These are phyloP conservation scores for Halichoerus grypus DNA, from an alignment of 2,113 vertebrate genomes.

Conservation along the genomic window DNA sequence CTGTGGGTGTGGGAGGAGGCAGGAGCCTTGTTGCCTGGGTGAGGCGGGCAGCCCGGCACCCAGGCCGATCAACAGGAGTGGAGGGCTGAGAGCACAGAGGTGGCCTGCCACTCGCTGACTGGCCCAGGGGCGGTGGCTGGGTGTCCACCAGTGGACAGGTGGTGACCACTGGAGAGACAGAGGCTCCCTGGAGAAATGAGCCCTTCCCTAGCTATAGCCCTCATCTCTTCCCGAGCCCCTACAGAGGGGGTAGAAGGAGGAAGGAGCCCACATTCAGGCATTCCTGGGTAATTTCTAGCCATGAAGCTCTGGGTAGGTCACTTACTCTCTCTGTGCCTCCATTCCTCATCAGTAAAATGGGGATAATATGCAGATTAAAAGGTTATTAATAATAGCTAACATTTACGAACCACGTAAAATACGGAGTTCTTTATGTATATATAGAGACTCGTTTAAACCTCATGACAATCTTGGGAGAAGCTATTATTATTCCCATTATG, in stretches of 20 bases:
- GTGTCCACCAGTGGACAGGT: not conserved
- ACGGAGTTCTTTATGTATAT: not conserved
- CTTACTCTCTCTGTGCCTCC: not conserved
- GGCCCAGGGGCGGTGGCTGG: not conserved
- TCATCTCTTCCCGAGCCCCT: not conserved
- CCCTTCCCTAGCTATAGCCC: not conserved
- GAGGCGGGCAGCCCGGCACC: not conserved
- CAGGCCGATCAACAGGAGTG: not conserved
- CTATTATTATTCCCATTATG: not conserved
- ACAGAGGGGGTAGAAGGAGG: accelerated
- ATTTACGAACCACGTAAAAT: not conserved
- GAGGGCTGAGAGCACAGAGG: accelerated
- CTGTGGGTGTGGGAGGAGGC: not conserved
- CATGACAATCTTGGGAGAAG: not conserved
- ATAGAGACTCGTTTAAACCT: not conserved
- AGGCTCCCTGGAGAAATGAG: not conserved
- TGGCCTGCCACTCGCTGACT: not conserved
- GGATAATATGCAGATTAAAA: not conserved
- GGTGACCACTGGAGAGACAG: not conserved
- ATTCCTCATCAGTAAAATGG: not conserved
- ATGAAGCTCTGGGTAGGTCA: not conserved
- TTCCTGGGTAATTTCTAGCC: not conserved
- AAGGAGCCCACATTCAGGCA: not conserved
- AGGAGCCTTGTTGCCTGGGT: not conserved
- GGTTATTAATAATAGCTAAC: not conserved